phyloP scores from a whole-genome alignment of 2,797 vertebrate species.

The Synanceia verrucosa region DNA sequence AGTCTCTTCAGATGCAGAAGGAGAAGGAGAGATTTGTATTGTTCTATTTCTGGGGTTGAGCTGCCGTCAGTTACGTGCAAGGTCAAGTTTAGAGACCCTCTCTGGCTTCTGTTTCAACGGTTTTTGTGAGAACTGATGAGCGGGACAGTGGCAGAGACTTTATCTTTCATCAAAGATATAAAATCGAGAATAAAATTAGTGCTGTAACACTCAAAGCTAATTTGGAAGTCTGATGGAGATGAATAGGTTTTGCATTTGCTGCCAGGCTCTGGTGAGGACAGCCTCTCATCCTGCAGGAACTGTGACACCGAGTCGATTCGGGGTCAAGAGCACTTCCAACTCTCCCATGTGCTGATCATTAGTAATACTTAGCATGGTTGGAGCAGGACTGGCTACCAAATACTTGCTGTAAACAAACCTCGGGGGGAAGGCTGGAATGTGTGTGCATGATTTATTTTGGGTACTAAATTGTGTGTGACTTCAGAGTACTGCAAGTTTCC shows the following conservation, averaged over 20 bases:
- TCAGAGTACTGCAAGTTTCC: not conserved
- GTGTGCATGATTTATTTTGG: slow-evolving; percentile 1
- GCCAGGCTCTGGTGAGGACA: slow-evolving; percentile 4
- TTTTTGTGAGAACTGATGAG: slow-evolving; percentile 15
- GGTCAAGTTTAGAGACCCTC: slow-evolving; percentile 40
- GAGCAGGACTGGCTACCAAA: slow-evolving; percentile 16
- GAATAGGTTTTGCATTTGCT: not conserved
- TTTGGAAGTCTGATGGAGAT: not conserved
- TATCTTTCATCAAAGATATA: too few species aligned
- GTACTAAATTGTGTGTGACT: not conserved
- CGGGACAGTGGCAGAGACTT: slow-evolving; percentile 5
- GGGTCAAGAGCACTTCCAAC: slow-evolving; percentile 39
- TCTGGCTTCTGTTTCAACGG: slow-evolving; percentile 26
- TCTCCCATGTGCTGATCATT: slow-evolving; percentile 42
- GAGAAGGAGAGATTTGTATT: slow-evolving; percentile 30
- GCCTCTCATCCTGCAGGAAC: slow-evolving; percentile 3
- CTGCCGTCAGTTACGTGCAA: slow-evolving; percentile 47
- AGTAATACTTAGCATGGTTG: slow-evolving; percentile 31
- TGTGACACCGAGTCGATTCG: not conserved
- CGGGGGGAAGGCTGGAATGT: slow-evolving; percentile 33
- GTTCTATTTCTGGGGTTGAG: slow-evolving; percentile 55
- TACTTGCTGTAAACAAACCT: slow-evolving; percentile 40
- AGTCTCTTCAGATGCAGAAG: slow-evolving; percentile 12
- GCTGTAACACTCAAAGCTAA: not conserved
- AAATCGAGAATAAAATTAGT: not conserved